Evolutionary conservation across 2,888 invertebrate species (phyloP).

Genomic region (Phengaris arion): DNA sequence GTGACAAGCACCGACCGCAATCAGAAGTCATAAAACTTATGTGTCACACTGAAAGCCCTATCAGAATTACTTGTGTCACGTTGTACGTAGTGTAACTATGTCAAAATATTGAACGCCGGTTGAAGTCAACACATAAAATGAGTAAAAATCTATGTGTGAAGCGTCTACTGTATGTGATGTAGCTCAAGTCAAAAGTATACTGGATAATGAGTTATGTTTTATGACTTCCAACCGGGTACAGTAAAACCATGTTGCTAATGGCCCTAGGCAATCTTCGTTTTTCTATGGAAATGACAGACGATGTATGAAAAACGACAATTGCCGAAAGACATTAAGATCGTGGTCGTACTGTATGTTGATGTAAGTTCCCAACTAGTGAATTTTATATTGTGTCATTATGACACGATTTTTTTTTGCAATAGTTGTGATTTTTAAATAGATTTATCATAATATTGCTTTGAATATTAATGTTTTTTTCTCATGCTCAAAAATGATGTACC

Average conservation of each 20-base stretch:
- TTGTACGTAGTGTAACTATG: conserved; percentile 36
- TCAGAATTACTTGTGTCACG: conserved; percentile 31
- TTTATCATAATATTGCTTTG: not conserved
- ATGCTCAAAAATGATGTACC: not conserved
- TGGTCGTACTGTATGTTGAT: not conserved
- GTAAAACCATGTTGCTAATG: too few relatives aligned
- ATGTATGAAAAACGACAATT: too few relatives aligned
- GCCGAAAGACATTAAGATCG: too few relatives aligned
- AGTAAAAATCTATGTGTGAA: conserved; percentile 2
- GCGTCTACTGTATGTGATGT: not conserved
- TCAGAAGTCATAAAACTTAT: conserved; percentile 43
- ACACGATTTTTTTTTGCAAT: conserved; percentile 30
- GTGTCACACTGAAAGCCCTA: not conserved
- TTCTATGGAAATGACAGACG: too few relatives aligned
- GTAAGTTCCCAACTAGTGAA: conserved; percentile 38
- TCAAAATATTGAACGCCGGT: conserved; percentile 29
- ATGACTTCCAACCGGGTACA: conserved; percentile 41
- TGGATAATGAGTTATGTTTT: conserved; percentile 35
- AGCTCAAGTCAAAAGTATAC: not conserved
- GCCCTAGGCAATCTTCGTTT: too few relatives aligned
- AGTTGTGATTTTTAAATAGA: too few relatives aligned
- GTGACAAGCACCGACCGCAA: conserved; percentile 33
- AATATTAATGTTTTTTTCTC: not conserved
- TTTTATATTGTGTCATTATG: conserved; percentile 31
- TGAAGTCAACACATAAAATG: conserved; percentile 28